These are phyloP conservation scores for Armadillidium nasatum DNA, from an alignment of 1,140 invertebrate species.

Conservation along the genomic window DNA sequence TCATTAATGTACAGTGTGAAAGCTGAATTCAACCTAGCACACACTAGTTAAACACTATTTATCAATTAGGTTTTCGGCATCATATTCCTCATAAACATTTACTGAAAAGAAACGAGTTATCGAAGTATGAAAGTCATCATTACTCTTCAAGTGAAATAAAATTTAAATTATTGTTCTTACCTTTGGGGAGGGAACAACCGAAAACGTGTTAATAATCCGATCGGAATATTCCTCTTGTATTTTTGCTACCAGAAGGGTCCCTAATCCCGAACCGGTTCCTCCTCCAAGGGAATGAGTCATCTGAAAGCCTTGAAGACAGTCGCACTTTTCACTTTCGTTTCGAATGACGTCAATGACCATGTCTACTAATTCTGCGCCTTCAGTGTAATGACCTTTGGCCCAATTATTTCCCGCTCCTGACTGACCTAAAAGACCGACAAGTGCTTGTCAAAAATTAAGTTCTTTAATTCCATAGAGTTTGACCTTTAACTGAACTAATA, in stretches of 20 bases:
- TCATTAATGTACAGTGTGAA: no score
- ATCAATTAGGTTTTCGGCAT: no score
- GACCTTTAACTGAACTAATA: no score
- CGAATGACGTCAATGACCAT: conserved; percentile 54
- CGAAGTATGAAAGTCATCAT: no score
- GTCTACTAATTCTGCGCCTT: conserved; percentile 51
- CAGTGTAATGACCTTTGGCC: conserved; percentile 90
- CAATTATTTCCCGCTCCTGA: conserved; percentile 67
- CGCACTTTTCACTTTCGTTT: conserved; percentile 52
- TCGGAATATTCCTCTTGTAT: conserved; percentile 77
- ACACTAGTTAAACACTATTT: no score
- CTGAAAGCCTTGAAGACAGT: conserved; percentile 53
- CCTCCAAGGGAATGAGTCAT: conserved; percentile 56
- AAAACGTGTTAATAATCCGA: conserved; percentile 58
- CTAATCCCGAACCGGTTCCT: conserved; percentile 55
- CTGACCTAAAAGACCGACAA: conserved; percentile 47
- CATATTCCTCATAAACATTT: no score
- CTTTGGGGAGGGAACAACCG: conserved; percentile 57
- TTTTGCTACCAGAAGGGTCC: conserved; percentile 59
- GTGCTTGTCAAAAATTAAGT: no score
- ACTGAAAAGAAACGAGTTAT: no score
- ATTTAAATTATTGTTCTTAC: conserved; percentile 62
- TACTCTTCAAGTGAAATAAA: conserved; percentile 39
- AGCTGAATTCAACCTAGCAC: no score
- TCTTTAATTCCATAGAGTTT: no score